phyloP scores from a whole-genome alignment of 2,888 invertebrate species.

The Drymonia ruficornis region DNA sequence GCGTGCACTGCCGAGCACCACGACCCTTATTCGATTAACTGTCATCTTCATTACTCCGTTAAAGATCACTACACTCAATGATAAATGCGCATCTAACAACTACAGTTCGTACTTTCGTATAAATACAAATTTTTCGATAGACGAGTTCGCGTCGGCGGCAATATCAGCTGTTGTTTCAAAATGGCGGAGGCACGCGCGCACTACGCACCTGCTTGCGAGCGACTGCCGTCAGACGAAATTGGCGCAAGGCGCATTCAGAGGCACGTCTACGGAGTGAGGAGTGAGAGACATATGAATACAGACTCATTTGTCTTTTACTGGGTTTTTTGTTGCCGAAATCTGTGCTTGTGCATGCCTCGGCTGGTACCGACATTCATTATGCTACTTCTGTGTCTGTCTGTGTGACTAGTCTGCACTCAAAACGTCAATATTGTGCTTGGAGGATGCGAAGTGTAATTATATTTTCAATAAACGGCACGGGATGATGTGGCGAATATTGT shows the following conservation, averaged over 20 bases:
- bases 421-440: slow-evolving; percentile 13
- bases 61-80: slow-evolving; percentile 57
- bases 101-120: slow-evolving; percentile 34
- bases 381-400: neutral
- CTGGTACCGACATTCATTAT: slow-evolving; percentile 4
- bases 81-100: slow-evolving; percentile 49
- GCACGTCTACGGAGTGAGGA: slow-evolving; percentile 58
- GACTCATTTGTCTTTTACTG: slow-evolving; percentile 42
- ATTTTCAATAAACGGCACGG: slow-evolving; percentile 19
- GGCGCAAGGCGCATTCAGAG: slow-evolving; percentile 71
- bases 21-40: slow-evolving; percentile 91
- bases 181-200: slow-evolving; percentile 75
- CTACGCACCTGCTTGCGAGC: slow-evolving; percentile 79
- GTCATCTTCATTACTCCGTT: slow-evolving; percentile 87
- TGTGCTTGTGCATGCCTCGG: slow-evolving; percentile 25
- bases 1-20: slow-evolving; percentile 90
- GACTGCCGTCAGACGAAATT: slow-evolving; percentile 77
- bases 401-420: slow-evolving; percentile 16
- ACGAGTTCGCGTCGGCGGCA: slow-evolving; percentile 64
- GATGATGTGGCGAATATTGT: slow-evolving; percentile 25
- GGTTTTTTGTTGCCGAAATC: slow-evolving; percentile 33
- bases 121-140: slow-evolving; percentile 43
- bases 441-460: slow-evolving; percentile 21
- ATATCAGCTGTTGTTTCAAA: slow-evolving; percentile 67
- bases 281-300: slow-evolving; percentile 53